Conservation (phyloP, 2,888 invertebrate species). For the Autographa gamma region DNA sequence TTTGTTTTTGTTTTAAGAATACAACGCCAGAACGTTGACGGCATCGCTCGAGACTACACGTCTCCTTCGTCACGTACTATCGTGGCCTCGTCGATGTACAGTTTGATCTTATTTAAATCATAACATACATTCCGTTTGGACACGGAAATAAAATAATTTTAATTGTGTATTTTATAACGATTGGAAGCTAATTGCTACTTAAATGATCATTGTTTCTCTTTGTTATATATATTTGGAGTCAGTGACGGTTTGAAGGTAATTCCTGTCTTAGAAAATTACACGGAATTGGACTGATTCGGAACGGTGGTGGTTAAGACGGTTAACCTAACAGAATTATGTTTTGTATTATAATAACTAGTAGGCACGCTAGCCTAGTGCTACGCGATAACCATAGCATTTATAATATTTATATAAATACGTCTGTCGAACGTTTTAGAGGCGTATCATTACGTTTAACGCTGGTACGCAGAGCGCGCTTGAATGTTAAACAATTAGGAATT, state of each 20-base stretch:
- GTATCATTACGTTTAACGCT: too few species aligned
- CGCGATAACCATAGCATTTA: too few species aligned
- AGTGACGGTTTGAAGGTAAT: not conserved
- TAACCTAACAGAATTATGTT: too few species aligned
- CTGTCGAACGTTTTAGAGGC: too few species aligned
- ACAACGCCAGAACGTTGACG: not conserved
- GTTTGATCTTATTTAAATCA: constrained; percentile 31
- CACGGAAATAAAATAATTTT: constrained; percentile 42
- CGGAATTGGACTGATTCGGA: too few species aligned
- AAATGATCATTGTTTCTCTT: not conserved
- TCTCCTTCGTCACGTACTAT: constrained; percentile 38
- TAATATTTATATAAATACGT: too few species aligned
- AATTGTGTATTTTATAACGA: constrained; percentile 14
- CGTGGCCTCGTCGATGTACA: constrained; percentile 47
- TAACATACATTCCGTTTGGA: constrained; percentile 54
- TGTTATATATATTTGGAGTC: not conserved
- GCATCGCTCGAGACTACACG: not conserved
- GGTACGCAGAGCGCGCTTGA: too few species aligned
- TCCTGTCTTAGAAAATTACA: too few species aligned
- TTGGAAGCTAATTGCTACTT: constrained; percentile 29
- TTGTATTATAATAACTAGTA: too few species aligned
- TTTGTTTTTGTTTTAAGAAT: constrained; percentile 8
- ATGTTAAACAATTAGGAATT: too few species aligned
- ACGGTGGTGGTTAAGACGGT: too few species aligned
- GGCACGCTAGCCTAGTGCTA: too few species aligned